These are phyloP conservation scores for Sebastes melanostomus DNA, from an alignment of 2,797 vertebrate genomes.

Conservation along the genomic window DNA sequence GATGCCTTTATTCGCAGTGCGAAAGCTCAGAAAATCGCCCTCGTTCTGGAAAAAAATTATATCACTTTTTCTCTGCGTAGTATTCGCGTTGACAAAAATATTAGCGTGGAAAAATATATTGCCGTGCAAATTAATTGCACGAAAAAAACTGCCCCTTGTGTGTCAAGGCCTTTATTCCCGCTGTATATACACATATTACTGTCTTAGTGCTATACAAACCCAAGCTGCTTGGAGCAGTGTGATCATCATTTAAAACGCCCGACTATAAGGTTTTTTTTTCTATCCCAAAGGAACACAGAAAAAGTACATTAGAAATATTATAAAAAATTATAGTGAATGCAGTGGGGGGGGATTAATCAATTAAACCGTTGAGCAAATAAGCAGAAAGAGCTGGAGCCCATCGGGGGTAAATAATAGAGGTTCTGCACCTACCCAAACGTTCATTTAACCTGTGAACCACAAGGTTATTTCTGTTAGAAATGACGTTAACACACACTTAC, in stretches of 20 bases:
- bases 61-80: no score
- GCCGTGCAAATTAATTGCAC: no score
- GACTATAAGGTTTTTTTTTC: slow-evolving; percentile 12
- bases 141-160: no score
- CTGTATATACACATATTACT: slow-evolving; percentile 43
- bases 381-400: slow-evolving; percentile 64
- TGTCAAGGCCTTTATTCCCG: not conserved
- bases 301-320: slow-evolving; percentile 66
- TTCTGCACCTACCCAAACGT: slow-evolving; percentile 74
- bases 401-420: slow-evolving; percentile 81
- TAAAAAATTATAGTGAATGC: slow-evolving; percentile 52
- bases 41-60: no score
- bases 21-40: accelerated
- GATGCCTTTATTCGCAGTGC: accelerated
- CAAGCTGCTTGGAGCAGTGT: slow-evolving; percentile 22
- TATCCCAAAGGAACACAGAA: slow-evolving; percentile 45
- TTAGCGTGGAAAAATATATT: no score
- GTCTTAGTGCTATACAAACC: slow-evolving; percentile 29
- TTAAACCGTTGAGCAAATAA: slow-evolving; percentile 68
- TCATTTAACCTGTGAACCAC: slow-evolving; percentile 90
- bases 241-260: slow-evolving; percentile 60
- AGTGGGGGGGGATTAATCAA: slow-evolving; percentile 68
- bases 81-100: accelerated
- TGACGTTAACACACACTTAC: slow-evolving; percentile 72
- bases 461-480: slow-evolving; percentile 94